Conservation (phyloP, 2,888 invertebrate genomes). For the Auanema freiburgensis region DNA sequence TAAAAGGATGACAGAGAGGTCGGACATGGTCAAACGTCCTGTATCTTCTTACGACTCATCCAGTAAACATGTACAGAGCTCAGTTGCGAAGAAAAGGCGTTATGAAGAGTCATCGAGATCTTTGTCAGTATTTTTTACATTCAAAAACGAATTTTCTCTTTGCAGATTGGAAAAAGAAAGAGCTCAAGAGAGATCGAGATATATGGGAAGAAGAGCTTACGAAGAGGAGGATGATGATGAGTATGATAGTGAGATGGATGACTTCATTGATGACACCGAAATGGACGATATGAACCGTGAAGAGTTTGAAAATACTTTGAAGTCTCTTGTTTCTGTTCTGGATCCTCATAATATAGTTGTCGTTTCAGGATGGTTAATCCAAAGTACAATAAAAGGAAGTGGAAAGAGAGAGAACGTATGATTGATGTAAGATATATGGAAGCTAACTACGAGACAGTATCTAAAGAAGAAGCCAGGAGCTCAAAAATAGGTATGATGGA, state of each 20-base stretch:
- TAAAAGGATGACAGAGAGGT: no score
- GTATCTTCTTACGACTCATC: no score
- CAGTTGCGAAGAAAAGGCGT: neutral
- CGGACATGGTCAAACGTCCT: no score
- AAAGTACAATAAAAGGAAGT: constrained; percentile 56
- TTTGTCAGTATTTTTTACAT: neutral
- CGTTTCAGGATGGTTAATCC: constrained; percentile 48
- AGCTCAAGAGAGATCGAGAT: constrained; percentile 8
- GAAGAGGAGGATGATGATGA: constrained; percentile 51
- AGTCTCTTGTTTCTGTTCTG: constrained; percentile 14
- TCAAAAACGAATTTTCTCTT: neutral
- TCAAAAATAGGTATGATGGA: constrained; percentile 52
- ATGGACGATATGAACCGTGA: constrained; percentile 46
- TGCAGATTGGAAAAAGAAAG: constrained; percentile 17
- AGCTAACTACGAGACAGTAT: constrained; percentile 49
- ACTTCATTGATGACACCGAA: constrained; percentile 62
- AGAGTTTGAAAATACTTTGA: constrained; percentile 57
- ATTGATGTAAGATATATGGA: constrained; percentile 52
- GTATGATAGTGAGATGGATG: constrained; percentile 59
- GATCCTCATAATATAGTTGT: neutral
- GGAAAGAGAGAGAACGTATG: constrained; percentile 53
- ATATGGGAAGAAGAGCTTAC: constrained; percentile 5
- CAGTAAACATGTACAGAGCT: no score
- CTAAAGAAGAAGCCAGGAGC: constrained; percentile 53
- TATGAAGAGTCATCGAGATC: neutral